These are phyloP conservation scores for Rhabdophis nuchalis DNA, from an alignment of 2,797 vertebrate species.

Conservation along the genomic window DNA sequence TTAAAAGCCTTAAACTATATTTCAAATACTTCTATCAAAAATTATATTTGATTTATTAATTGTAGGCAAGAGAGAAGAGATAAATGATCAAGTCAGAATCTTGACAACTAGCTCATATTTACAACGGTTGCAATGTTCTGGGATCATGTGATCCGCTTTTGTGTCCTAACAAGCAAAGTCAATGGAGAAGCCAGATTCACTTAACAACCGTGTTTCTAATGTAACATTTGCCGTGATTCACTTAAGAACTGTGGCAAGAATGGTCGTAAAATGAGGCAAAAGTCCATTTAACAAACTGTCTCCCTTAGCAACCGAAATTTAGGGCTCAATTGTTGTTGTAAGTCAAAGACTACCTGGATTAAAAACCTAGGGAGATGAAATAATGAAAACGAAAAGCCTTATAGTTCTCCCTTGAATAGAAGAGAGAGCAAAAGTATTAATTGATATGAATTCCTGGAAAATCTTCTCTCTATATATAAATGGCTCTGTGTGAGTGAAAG, in stretches of 20 bases:
- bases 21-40: slow-evolving; percentile 3
- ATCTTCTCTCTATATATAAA: neutral
- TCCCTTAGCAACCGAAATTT: neutral
- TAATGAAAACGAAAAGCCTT: slow-evolving; percentile 6
- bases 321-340: neutral
- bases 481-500: no score
- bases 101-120: neutral
- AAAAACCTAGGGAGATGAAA: neutral
- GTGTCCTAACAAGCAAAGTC: neutral
- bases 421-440: neutral
- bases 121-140: neutral
- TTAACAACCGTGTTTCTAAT: neutral
- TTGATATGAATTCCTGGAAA: neutral
- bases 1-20: neutral
- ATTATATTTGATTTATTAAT: neutral
- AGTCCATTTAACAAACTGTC: neutral
- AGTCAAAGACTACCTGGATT: neutral
- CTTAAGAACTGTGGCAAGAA: neutral
- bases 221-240: neutral
- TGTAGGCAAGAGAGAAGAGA: neutral
- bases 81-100: neutral
- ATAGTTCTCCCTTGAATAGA: neutral
- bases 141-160: neutral
- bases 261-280: neutral
- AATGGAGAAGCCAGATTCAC: neutral